phyloP scores from a whole-genome alignment of 2,797 vertebrate species.

The Peromyscus eremicus region DNA sequence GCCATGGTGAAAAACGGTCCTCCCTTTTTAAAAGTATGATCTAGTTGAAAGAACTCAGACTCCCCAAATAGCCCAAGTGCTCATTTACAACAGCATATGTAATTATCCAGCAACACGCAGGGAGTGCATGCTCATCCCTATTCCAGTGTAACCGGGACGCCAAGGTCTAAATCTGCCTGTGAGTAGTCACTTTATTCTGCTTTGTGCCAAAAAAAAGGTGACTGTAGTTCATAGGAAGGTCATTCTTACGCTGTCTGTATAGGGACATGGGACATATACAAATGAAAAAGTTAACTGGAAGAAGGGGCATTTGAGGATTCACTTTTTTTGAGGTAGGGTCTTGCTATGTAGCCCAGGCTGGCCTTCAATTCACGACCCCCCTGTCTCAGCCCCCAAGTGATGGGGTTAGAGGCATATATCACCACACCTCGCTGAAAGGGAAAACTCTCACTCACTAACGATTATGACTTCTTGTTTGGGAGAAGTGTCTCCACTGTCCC shows the following conservation, averaged over 20 bases:
- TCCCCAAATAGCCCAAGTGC: constrained; percentile 16
- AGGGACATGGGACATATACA: constrained; percentile 39
- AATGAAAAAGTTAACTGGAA: constrained; percentile 5
- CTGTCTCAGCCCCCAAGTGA: not conserved
- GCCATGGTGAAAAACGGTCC: constrained; percentile 48
- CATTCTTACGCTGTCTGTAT: constrained; percentile 6
- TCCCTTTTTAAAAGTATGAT: not conserved
- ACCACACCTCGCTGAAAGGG: not conserved
- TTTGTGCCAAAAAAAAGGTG: constrained; percentile 34
- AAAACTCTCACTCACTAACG: not conserved
- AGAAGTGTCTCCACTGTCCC: not conserved
- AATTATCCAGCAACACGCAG: not conserved
- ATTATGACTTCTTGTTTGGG: not conserved
- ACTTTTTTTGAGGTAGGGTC: not conserved
- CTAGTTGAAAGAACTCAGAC: constrained; percentile 7
- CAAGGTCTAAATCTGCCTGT: not conserved
- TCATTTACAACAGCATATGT: constrained; percentile 5
- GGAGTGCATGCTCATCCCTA: not conserved
- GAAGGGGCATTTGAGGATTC: not conserved
- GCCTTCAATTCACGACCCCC: not conserved
- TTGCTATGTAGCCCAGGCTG: not conserved
- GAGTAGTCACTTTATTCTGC: constrained; percentile 12
- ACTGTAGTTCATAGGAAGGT: constrained; percentile 9
- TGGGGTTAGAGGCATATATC: not conserved
- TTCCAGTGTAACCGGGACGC: not conserved